These are phyloP conservation scores for Matsumurasca onukii DNA, from an alignment of 1,140 invertebrate species.

Conservation along the genomic window DNA sequence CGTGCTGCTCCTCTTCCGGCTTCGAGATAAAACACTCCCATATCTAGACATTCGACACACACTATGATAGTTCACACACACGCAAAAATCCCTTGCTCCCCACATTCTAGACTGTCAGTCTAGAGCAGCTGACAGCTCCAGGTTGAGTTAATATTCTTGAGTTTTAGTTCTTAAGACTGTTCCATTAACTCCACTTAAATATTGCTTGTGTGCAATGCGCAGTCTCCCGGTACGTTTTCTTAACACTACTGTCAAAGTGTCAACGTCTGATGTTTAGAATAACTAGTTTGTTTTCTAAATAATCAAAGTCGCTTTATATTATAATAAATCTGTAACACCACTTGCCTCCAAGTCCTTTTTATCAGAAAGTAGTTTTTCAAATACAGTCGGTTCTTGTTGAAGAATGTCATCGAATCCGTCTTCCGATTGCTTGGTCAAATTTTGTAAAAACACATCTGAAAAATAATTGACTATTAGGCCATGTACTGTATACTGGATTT, in stretches of 20 bases:
- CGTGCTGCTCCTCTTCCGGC: slow-evolving; percentile 19
- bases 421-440: background rate
- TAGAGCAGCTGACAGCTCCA: background rate
- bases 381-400: slow-evolving; percentile 17
- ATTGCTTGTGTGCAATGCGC: background rate
- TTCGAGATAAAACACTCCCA: slow-evolving; percentile 9
- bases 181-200: background rate
- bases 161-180: background rate
- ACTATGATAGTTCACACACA: no score
- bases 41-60: no score
- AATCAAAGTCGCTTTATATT: background rate
- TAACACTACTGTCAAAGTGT: background rate
- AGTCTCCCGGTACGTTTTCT: background rate
- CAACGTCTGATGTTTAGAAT: background rate
- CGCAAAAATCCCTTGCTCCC: no score
- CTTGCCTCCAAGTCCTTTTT: slow-evolving; percentile 7
- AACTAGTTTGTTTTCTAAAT: background rate
- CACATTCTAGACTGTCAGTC: background rate
- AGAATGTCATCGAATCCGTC: slow-evolving; percentile 1
- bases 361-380: slow-evolving; percentile 9
- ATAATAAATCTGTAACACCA: background rate
- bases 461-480: background rate
- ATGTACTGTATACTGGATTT: background rate
- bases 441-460: slow-evolving; percentile 10
- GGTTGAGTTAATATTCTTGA: background rate